These are phyloP conservation scores for Drosophila pectinifera DNA, from an alignment of 1,140 invertebrate genomes.

Conservation along the genomic window DNA sequence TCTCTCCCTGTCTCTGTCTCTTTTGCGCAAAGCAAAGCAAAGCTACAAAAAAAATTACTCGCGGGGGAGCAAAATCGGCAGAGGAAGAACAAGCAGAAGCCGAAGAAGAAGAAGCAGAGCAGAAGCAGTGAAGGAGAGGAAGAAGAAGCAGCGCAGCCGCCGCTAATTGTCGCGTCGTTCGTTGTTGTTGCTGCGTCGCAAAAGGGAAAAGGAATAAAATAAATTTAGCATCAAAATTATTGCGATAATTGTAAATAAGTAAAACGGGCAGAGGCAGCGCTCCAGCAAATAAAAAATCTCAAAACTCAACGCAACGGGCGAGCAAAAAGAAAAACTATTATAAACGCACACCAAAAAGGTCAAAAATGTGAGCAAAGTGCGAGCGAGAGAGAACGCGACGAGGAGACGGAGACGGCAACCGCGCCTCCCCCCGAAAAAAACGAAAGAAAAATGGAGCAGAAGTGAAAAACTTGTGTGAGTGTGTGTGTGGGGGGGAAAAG, in stretches of 20 bases:
- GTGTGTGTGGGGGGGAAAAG: constrained; percentile 61
- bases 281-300: constrained; percentile 24
- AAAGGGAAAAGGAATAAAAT: constrained; percentile 35
- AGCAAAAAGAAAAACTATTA: constrained; percentile 49
- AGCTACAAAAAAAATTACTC: constrained; percentile 53
- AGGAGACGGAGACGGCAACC: constrained; percentile 24
- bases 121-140: constrained; percentile 51
- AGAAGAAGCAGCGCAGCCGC: constrained; percentile 72
- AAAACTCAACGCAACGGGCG: constrained; percentile 20
- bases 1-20: not conserved
- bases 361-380: constrained; percentile 40
- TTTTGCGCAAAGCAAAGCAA: constrained; percentile 43
- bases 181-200: constrained; percentile 58
- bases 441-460: constrained; percentile 74
- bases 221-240: not conserved
- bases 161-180: constrained; percentile 73
- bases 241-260: constrained; percentile 12
- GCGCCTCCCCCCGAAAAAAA: constrained; percentile 29
- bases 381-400: constrained; percentile 4
- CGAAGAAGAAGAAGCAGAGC: constrained; percentile 45
- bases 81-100: constrained; percentile 50
- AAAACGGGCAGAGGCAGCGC: not conserved
- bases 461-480: constrained; percentile 66
- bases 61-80: constrained; percentile 68
- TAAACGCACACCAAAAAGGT: constrained; percentile 51